Base-by-base conservation (phyloP, 2,113 vertebrate species). In the Sporophila hypoxantha region DNA sequence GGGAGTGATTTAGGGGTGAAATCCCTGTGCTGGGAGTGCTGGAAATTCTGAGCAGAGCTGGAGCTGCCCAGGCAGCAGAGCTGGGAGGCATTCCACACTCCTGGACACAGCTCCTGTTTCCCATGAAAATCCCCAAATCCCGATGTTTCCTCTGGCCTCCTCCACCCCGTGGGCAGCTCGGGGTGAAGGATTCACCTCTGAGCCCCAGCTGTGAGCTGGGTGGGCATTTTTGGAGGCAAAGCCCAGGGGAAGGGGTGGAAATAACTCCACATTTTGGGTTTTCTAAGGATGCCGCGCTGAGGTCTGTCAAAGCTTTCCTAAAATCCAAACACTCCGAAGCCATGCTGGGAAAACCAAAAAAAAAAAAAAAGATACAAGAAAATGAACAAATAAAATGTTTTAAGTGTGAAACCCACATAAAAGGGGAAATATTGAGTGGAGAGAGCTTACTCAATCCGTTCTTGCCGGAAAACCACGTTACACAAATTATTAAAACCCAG, bases 81-180 rank as follows among this genome's bases (percentile, higher is more conserved):
- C 8, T 5, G 29, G 37, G 5, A 26, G 29, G 8, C 30, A 18
- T 17, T 37, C 32, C 53, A 32, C n/a, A 2, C 36, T 52, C 41
- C 85, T 26, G 46, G 23, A 4, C 14, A 1, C 1, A 4, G 25
- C 1, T 6, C 42, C 77, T 12, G 27, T 6, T 81, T 37, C 66
- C 34, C 62, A 44, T 23, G 5, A 9, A 0, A 20, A 53, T 14
- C 19, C 25, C 49, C 6, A 15, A 5, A 5, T 1, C n/a, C 26
- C 1, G 23, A 8, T 1, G 23, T 9, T 7, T 41, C 64, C 49
- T 8, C 0, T 4, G 27, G 62, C 29, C 61, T 49, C 14, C 46
- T 17, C n/a, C n/a, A 10, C 4, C 44, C 26, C 73, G 3, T 0
- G 10, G 14, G 11, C 25, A 11, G 19, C 3, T 10, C 1, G 19